phyloP scores from a whole-genome alignment of 2,113 vertebrate genomes.

The Mionectes macconnelli region DNA sequence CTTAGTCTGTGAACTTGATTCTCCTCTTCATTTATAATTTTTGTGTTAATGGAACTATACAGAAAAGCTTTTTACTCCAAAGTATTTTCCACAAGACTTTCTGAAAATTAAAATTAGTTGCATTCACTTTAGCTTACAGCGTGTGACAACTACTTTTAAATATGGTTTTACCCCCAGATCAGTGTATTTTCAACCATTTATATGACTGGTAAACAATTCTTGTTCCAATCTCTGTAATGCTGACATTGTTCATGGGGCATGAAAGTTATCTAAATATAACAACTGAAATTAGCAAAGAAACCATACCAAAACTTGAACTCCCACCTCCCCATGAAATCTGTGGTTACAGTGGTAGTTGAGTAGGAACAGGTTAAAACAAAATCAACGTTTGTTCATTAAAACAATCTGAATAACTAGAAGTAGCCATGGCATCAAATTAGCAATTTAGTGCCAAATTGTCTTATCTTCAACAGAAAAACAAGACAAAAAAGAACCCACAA shows the following conservation, averaged over 20 bases:
- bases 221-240: not conserved
- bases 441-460: conserved; percentile 21
- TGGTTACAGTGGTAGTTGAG: not conserved
- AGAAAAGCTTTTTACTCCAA: not conserved
- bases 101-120: conserved; percentile 1
- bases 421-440: conserved; percentile 17
- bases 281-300: not conserved
- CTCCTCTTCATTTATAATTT: not conserved
- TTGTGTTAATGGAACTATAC: not conserved
- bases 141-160: not conserved
- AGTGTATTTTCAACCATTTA: not conserved
- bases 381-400: conserved; percentile 35
- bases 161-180: not conserved
- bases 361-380: conserved; percentile 39
- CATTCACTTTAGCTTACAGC: not conserved
- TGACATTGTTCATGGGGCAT: not conserved
- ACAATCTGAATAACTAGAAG: conserved; percentile 5
- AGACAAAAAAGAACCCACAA: not conserved
- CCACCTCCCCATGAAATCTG: not conserved
- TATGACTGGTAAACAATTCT: not conserved
- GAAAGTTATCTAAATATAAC: not conserved
- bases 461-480: conserved; percentile 25
- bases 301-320: not conserved
- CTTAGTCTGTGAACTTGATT: not conserved
- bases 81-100: not conserved